Percentiles rank a stretch among this genome's conserved stretches.
Evolutionary conservation across 2,113 vertebrate species (phyloP).

Genomic region (Cebidichthys violaceus): DNA sequence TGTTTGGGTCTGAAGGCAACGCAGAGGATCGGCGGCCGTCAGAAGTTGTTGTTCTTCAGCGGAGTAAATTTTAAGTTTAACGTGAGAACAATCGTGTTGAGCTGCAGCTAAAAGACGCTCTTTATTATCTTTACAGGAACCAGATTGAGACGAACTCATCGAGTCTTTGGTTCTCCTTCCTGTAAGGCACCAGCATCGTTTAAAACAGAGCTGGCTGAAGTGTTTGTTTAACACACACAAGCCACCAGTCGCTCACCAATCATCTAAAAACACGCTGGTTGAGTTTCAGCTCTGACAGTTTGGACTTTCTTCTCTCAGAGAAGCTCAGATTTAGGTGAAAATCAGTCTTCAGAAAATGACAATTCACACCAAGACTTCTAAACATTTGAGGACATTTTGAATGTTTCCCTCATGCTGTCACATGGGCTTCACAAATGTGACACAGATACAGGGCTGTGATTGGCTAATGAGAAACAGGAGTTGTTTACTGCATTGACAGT

Average conservation of each 20-base stretch:
- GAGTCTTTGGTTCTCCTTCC: background rate
- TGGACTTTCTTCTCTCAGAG: background rate
- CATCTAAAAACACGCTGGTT: too few species aligned
- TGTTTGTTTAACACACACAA: background rate
- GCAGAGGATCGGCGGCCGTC: background rate
- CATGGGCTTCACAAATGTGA: background rate
- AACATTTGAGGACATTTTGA: conserved; percentile 2
- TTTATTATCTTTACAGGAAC: background rate
- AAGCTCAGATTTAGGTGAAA: background rate
- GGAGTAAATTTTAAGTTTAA: background rate
- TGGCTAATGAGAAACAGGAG: conserved; percentile 23
- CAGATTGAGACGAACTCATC: background rate
- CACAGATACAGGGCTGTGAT: conserved; percentile 1
- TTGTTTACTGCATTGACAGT: conserved; percentile 7
- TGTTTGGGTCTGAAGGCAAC: background rate
- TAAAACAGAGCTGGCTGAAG: background rate
- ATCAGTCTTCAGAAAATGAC: background rate
- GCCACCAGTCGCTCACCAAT: background rate
- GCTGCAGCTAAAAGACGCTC: background rate
- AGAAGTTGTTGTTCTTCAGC: background rate
- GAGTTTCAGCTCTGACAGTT: too few species aligned
- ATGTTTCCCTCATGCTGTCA: background rate
- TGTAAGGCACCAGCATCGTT: background rate
- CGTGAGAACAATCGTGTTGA: background rate
- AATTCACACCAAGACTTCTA: background rate